phyloP scores from a whole-genome alignment of 2,113 vertebrate species.

The Seriola aureovittata region DNA sequence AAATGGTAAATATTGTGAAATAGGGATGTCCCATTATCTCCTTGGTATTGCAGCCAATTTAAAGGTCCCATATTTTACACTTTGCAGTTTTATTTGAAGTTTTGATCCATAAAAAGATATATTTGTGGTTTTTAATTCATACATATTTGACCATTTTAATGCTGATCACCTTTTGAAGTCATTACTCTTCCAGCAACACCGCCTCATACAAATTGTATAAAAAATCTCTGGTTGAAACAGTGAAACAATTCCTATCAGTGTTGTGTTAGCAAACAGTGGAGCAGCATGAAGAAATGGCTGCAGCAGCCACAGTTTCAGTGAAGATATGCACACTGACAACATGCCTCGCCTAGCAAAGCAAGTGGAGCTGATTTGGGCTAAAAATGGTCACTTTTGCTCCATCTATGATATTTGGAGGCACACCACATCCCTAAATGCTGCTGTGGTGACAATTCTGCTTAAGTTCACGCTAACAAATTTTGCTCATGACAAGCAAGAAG shows the following conservation, averaged over 20 bases:
- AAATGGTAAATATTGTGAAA: too few relatives aligned
- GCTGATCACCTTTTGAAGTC: not conserved
- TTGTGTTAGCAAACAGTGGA: not conserved
- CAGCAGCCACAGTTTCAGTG: not conserved
- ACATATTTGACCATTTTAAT: too few relatives aligned
- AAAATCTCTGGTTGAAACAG: not conserved
- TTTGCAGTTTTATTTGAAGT: too few relatives aligned
- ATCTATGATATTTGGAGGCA: not conserved
- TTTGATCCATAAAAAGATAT: too few relatives aligned
- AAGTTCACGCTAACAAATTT: not conserved
- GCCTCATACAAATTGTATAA: too few relatives aligned
- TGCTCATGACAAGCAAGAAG: not conserved
- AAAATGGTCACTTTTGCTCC: slow-evolving; percentile 17
- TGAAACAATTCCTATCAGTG: not conserved
- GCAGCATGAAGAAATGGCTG: not conserved
- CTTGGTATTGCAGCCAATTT: too few relatives aligned
- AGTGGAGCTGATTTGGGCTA: slow-evolving; percentile 25
- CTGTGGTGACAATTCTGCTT: not conserved
- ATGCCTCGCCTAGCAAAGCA: not conserved
- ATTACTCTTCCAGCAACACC: not conserved
- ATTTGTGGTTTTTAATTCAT: too few relatives aligned
- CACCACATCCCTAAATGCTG: not conserved
- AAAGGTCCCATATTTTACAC: too few relatives aligned
- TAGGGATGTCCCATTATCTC: too few relatives aligned
- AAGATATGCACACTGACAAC: slow-evolving; percentile 35